Conservation (phyloP, 2,113 vertebrate species). For the Sceloporus tristichus region DNA sequence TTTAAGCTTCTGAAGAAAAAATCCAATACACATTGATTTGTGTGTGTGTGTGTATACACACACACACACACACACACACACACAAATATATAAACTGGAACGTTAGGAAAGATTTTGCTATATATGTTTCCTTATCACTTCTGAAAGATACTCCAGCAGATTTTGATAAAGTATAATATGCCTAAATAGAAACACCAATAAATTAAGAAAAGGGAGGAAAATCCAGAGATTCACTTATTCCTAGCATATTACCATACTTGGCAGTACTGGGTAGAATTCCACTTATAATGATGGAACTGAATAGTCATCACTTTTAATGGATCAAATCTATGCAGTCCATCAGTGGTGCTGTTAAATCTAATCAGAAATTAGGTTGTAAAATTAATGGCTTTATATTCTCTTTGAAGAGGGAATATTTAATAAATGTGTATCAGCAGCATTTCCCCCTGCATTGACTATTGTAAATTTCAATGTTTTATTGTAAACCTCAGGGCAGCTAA, state of each 20-base stretch:
- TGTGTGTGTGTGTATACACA: too few relatives aligned
- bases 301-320: conserved; percentile 73
- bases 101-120: conserved; percentile 9
- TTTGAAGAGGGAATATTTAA: conserved; percentile 48
- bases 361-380: conserved; percentile 78
- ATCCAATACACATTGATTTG: neutral
- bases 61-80: too few relatives aligned
- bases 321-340: conserved; percentile 65
- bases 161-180: conserved; percentile 28
- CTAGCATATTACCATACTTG: conserved; percentile 71
- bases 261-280: conserved; percentile 75
- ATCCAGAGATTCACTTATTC: conserved; percentile 24
- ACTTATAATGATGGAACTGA: conserved; percentile 80
- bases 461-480: conserved; percentile 28
- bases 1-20: neutral
- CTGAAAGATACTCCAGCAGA: neutral
- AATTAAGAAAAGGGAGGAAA: neutral
- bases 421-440: conserved; percentile 62
- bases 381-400: conserved; percentile 75
- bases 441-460: conserved; percentile 9
- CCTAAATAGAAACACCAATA: conserved; percentile 19
- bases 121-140: neutral
- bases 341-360: conserved; percentile 75
- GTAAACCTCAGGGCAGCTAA: too few relatives aligned
- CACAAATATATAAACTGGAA: neutral